phyloP scores from a whole-genome alignment of 2,113 vertebrate genomes.

The Gorsachius goisagi region DNA sequence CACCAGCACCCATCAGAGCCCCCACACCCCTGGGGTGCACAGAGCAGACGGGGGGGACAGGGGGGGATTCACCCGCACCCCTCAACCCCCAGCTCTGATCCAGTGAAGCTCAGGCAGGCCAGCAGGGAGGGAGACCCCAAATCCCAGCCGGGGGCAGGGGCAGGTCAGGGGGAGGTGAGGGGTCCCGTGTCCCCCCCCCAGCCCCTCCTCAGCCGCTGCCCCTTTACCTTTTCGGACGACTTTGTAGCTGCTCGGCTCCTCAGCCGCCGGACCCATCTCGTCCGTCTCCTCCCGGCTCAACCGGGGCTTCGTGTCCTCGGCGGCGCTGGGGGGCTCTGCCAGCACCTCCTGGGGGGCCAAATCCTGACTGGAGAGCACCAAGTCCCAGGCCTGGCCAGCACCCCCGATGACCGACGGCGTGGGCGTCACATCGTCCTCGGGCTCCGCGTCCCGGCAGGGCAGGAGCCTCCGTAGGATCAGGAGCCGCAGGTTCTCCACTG shows the following conservation, averaged over 20 bases:
- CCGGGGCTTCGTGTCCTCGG: not conserved
- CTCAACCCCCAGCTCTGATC: not conserved
- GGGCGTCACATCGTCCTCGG: constrained; percentile 65
- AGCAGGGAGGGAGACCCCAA: not conserved
- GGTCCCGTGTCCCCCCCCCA: not conserved
- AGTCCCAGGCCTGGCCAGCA: constrained; percentile 33
- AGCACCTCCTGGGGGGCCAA: constrained; percentile 2
- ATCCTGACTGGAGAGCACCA: not conserved
- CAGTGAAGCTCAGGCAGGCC: fast-evolving
- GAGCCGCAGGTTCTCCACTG: constrained; percentile 74
- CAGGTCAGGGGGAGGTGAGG: not conserved
- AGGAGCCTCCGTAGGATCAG: constrained; percentile 62
- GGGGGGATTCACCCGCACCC: not conserved
- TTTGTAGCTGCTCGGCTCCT: constrained; percentile 20
- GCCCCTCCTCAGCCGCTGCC: fast-evolving
- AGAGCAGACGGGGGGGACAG: no score
- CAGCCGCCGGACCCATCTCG: not conserved
- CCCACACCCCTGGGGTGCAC: not conserved
- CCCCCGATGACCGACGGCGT: constrained; percentile 54
- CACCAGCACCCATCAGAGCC: not conserved
- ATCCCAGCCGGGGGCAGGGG: not conserved
- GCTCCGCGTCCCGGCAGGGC: not conserved
- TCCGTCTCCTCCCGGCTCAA: not conserved
- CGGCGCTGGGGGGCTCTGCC: fast-evolving
- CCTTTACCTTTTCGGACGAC: constrained; percentile 76